Percentiles rank a stretch among this genome's conserved stretches.
Conservation (phyloP, 2,113 vertebrate genomes). For the Marcusenius ussheri region DNA sequence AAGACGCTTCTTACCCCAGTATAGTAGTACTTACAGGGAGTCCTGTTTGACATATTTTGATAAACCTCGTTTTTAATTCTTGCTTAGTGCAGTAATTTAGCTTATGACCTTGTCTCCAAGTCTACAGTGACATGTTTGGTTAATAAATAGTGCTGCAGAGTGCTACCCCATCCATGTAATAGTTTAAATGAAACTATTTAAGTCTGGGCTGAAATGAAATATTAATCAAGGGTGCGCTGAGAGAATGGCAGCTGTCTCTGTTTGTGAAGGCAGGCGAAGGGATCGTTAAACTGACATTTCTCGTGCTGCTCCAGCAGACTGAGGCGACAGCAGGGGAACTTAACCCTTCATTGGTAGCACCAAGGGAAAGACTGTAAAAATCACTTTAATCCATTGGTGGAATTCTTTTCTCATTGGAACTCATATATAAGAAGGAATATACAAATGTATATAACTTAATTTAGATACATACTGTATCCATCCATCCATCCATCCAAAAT, state of each 20-base stretch:
- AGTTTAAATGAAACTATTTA: constrained; percentile 5
- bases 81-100: not conserved
- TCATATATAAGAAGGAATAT: not conserved
- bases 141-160: not conserved
- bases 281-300: constrained; percentile 4
- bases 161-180: not conserved
- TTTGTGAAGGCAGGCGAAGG: not conserved
- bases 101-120: not conserved
- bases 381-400: not conserved
- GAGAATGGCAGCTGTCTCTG: not conserved
- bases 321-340: not conserved
- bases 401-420: not conserved
- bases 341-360: not conserved
- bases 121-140: not conserved
- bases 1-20: not conserved
- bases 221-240: not conserved
- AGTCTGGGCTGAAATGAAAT: not conserved
- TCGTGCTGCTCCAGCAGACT: not conserved
- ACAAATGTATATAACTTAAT: not conserved
- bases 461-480: not conserved
- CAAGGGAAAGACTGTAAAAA: not conserved
- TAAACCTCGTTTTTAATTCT: not conserved
- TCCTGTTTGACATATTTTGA: not conserved
- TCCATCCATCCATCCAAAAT: not conserved
- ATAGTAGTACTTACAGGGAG: not conserved